Conservation (phyloP, 2,113 vertebrate genomes). For the Phylloscopus trochilus region DNA sequence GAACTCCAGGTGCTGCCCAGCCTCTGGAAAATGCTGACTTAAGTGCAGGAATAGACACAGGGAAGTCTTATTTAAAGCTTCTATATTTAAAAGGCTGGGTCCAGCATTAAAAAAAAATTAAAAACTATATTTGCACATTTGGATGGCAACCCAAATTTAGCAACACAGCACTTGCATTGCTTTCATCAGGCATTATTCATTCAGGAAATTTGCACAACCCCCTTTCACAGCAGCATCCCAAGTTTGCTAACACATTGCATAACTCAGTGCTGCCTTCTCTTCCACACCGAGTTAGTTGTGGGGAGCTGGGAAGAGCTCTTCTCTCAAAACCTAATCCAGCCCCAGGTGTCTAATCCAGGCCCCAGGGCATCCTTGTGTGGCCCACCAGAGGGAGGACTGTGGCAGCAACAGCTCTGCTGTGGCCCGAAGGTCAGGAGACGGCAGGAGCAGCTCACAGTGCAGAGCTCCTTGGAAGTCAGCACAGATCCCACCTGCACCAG, state of each 20-base stretch:
- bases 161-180: not conserved
- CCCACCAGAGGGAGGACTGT: no score
- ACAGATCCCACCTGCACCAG: not conserved
- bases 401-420: not conserved
- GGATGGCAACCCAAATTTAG: not conserved
- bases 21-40: not conserved
- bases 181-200: not conserved
- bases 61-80: not conserved
- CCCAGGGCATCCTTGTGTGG: rapidly evolving
- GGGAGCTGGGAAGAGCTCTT: not conserved
- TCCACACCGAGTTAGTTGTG: no score
- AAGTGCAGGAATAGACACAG: not conserved
- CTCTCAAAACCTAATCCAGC: not conserved
- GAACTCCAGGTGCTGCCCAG: not conserved
- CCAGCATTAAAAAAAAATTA: not conserved
- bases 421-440: not conserved
- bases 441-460: not conserved
- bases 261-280: not conserved
- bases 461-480: not conserved
- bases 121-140: not conserved
- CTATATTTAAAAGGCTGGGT: not conserved
- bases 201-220: not conserved
- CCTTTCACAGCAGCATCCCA: not conserved
- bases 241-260: not conserved
- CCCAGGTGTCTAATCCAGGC: not conserved